Base-by-base conservation (phyloP, 37 sponge, comb jelly and placozoan genomes). In the Eunapius fragilis region DNA sequence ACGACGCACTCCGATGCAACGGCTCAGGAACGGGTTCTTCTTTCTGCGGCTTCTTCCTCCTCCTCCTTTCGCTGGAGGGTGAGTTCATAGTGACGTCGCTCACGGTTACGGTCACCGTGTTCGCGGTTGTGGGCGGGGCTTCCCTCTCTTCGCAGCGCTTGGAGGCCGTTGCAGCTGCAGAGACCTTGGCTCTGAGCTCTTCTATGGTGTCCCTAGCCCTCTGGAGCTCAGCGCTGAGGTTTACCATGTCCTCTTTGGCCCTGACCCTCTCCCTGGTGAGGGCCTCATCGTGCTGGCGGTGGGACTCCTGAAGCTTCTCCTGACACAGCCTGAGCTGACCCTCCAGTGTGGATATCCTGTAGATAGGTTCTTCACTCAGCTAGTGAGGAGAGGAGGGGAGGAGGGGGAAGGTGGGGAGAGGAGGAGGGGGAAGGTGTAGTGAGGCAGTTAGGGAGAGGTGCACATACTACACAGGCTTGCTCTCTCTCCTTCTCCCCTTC, bases 261-360 rank as follows among this genome's bases (percentile, higher is more conserved):
- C 26, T 75, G 58, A 35, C 25, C 25, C 78, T 86, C 79, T 86
- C 84, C 17, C 68, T 75, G 13, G 72, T 48, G 19, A 82, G 30
- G 31, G 72, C 25, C 19, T 77, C 72, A 3, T 86, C 83, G 17
- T 86, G 78, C 25, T 82, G 69, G 68, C 67, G 70, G 25, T 75
- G 84, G 23, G 33, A 67, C 74, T 82, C 35, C 13, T 14, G 9
- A 30, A 91, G 78, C 33, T 86, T 86, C 27, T 86, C 84, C 74
- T 91, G 91, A 75, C 45, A 71, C 23, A 82, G 34, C 48, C 79
- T 76, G 13, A 91, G 34, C 73, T 91, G 91, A 2, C 87, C 82
- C 58, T 91, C 91, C 69, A 89, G 75, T 2, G 90, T 37, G 25
- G 90, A 71, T 9, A 89, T 89, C 7, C 90, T 27, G 38, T 80